These are phyloP conservation scores for Onychostruthus taczanowskii DNA, from an alignment of 2,113 vertebrate species.

Conservation along the genomic window DNA sequence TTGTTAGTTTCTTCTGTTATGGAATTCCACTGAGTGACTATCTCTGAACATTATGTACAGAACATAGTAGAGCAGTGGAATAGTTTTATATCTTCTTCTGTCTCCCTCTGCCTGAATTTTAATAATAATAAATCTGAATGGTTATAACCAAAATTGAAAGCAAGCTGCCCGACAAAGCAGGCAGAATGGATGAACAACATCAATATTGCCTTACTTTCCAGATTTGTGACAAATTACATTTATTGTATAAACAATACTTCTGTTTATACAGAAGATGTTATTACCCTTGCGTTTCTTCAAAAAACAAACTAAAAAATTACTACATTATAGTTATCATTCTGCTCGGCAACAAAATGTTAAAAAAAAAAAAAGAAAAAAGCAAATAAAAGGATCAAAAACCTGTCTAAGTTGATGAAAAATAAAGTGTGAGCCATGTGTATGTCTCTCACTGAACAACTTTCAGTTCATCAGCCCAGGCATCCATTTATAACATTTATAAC, in stretches of 20 bases:
- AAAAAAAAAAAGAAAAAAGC: neutral
- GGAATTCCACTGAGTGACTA: neutral
- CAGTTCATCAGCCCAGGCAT: neutral
- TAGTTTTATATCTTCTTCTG: neutral
- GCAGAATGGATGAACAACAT: neutral
- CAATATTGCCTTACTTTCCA: neutral
- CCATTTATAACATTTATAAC: neutral
- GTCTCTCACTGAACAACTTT: neutral
- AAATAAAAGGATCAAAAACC: neutral
- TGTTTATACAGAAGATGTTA: neutral
- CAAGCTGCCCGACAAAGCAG: neutral
- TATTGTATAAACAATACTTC: no score
- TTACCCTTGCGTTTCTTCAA: neutral
- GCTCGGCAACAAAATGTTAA: neutral
- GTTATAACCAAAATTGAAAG: neutral
- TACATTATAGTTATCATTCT: neutral
- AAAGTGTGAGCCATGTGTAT: neutral
- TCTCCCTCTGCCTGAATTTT: neutral
- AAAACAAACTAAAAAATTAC: neutral
- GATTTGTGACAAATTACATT: neutral
- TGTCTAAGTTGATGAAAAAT: neutral
- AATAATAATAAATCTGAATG: neutral
- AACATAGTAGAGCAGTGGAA: neutral
- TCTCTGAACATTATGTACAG: neutral
- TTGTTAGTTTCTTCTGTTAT: conserved; percentile 14